Conservation (phyloP, 2,113 vertebrate species). For the Pedionomus torquatus region DNA sequence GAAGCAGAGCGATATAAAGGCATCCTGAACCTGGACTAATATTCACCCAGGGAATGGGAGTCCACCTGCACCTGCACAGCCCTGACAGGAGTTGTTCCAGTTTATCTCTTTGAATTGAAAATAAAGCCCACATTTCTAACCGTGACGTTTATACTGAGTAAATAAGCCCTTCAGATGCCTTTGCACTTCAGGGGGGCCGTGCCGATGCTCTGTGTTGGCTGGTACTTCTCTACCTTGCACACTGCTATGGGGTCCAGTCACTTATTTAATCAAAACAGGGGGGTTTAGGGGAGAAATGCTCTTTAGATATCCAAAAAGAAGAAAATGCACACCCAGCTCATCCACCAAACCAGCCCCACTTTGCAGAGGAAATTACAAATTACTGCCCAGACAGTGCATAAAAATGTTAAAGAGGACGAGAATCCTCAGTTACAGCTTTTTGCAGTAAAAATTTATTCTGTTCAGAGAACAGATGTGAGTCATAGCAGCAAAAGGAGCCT, state of each 20-base stretch:
- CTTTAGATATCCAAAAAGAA: background rate
- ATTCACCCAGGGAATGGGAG: background rate
- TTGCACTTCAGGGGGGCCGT: background rate
- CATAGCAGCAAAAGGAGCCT: background rate
- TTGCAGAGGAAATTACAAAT: background rate
- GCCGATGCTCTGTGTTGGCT: background rate
- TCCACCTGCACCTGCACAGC: background rate
- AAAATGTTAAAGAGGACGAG: background rate
- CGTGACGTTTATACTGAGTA: background rate
- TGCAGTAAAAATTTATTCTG: background rate
- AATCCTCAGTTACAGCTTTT: background rate
- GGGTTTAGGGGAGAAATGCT: background rate
- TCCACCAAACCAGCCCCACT: background rate
- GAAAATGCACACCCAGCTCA: background rate
- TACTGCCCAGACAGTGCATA: background rate
- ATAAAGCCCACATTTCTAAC: background rate
- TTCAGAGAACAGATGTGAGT: background rate
- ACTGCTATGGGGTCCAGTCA: background rate
- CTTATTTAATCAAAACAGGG: background rate
- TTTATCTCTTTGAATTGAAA: background rate
- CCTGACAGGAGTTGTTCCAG: background rate
- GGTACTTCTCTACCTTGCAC: background rate
- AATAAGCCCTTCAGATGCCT: background rate
- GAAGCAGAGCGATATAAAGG: background rate
- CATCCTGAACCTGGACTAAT: background rate